These are phyloP conservation scores for Pachliopta kotzebuea DNA, from an alignment of 2,888 invertebrate species.

Conservation along the genomic window DNA sequence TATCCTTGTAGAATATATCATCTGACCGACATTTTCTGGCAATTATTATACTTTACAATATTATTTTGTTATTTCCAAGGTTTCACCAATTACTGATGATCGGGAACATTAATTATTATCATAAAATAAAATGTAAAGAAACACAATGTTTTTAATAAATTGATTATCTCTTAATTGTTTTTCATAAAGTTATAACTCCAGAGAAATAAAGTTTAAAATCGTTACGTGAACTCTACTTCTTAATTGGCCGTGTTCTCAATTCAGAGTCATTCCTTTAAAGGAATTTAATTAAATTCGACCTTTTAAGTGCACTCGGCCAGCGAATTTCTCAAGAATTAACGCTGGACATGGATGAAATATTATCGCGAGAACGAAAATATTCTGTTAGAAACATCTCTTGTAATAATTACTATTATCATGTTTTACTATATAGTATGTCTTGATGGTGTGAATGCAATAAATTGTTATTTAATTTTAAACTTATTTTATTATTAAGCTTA, in stretches of 20 bases:
- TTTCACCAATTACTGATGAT: no score
- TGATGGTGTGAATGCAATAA: not conserved
- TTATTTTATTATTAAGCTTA: no score
- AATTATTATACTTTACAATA: no score
- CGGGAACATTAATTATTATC: no score
- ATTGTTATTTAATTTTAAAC: no score
- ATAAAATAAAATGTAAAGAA: no score
- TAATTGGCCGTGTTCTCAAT: slow-evolving; percentile 20
- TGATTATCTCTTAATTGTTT: no score
- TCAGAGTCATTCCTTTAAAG: slow-evolving; percentile 22
- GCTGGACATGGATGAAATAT: not conserved
- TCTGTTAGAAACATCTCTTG: not conserved
- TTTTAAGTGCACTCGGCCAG: slow-evolving; percentile 14
- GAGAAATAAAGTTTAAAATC: not conserved
- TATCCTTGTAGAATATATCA: no score
- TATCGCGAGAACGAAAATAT: not conserved
- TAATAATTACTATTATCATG: not conserved
- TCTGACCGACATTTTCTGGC: no score
- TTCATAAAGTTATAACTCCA: not conserved
- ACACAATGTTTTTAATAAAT: no score
- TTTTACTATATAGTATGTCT: not conserved
- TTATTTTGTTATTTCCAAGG: no score
- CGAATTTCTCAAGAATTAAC: slow-evolving; percentile 15
- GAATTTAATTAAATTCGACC: slow-evolving; percentile 26
- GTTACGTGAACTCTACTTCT: not conserved